Evolutionary conservation across 2,888 invertebrate species (phyloP).

Genomic region (Rotaria socialis): DNA sequence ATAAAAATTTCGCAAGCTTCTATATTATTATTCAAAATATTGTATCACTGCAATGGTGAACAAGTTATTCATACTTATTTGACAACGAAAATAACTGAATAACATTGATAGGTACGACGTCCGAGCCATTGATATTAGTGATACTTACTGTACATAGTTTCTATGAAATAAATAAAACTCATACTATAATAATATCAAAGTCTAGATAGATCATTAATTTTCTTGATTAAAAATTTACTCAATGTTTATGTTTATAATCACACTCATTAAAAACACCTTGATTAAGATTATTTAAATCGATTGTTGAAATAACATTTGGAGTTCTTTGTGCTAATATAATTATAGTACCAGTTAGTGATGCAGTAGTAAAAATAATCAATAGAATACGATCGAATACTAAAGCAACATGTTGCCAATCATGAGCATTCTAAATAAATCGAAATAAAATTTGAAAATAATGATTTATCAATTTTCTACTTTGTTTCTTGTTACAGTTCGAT

Average conservation of each 20-base stretch:
- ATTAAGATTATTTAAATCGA: conserved; percentile 24
- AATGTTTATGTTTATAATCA: background rate
- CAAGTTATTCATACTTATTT: too few relatives aligned
- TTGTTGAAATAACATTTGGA: background rate
- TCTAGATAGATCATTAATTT: too few relatives aligned
- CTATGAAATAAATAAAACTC: too few relatives aligned
- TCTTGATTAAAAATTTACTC: background rate
- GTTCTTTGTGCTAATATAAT: background rate
- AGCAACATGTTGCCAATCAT: conserved; percentile 55
- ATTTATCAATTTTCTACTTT: background rate
- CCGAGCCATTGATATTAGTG: too few relatives aligned
- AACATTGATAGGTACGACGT: too few relatives aligned
- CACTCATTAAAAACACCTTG: conserved; percentile 20
- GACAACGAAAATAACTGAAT: too few relatives aligned
- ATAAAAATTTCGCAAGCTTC: too few relatives aligned
- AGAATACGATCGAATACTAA: conserved; percentile 54
- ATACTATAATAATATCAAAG: too few relatives aligned
- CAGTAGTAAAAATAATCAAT: conserved; percentile 48
- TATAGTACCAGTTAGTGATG: background rate
- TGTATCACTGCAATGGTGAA: too few relatives aligned
- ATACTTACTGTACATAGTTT: too few relatives aligned
- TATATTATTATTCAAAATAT: too few relatives aligned
- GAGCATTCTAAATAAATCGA: conserved; percentile 44
- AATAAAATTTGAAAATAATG: background rate
- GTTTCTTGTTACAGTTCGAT: background rate